phyloP scores from a whole-genome alignment of 2,113 vertebrate species.

The Reinhardtius hippoglossoides region DNA sequence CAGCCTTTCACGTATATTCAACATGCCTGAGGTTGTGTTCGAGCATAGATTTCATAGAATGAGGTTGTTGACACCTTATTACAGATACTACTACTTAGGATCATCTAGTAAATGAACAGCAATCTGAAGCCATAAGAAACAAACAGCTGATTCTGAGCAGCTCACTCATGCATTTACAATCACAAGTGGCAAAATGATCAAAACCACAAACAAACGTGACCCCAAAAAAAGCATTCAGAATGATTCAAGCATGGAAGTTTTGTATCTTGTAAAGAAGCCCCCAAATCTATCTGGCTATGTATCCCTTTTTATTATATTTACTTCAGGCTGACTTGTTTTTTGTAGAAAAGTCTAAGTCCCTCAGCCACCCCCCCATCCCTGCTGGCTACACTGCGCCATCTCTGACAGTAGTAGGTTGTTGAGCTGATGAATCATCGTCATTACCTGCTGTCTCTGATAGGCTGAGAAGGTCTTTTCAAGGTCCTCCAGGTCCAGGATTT shows the following conservation, averaged over 20 bases:
- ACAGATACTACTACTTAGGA: background rate
- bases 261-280: background rate
- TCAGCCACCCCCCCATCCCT: background rate
- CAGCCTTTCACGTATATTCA: background rate
- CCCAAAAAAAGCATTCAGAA: constrained; percentile 2
- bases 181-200: constrained; percentile 7
- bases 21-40: constrained; percentile 6
- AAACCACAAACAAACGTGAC: constrained; percentile 29
- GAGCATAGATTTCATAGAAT: background rate
- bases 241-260: constrained; percentile 30
- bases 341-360: background rate
- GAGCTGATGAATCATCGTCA: background rate
- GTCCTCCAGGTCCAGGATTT: constrained; percentile 94
- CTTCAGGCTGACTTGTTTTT: background rate
- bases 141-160: constrained; percentile 36
- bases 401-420: too few species aligned
- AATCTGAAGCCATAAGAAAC: constrained; percentile 23
- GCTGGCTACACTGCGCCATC: too few species aligned
- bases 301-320: background rate
- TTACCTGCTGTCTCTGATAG: constrained; percentile 99
- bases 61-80: too few species aligned
- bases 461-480: constrained; percentile 98
- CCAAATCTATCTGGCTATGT: background rate
- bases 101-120: background rate
- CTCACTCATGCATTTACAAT: constrained; percentile 60